Base-by-base conservation (phyloP, 2,888 invertebrate genomes). In the Caenorhabditis doughertyi region DNA sequence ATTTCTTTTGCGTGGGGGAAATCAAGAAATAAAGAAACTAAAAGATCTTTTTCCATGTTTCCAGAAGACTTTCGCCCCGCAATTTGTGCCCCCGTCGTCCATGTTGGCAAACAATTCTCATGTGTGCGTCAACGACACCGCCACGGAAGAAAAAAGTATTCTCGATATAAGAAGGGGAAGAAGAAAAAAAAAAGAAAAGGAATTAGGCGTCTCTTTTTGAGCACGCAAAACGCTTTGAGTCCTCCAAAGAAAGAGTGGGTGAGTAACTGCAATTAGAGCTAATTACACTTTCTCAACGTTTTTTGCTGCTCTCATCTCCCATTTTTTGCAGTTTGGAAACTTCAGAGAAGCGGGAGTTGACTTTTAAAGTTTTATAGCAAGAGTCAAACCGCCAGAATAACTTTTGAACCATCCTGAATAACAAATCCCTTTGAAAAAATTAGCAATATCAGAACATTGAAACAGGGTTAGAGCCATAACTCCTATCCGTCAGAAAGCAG, bases 401-500 rank as follows among this genome's bases (percentile, higher is more conserved):
- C n/a, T n/a, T n/a, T n/a, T n/a, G n/a, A n/a, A n/a, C n/a, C n/a
- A n/a, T n/a, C n/a, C 18, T n/a, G 18, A 49, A 18, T 7, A 11
- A 49, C 18, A n/a, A n/a, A n/a, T n/a, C n/a, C n/a, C n/a, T n/a
- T n/a, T n/a, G n/a, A n/a, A n/a, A n/a, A n/a, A n/a, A n/a, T n/a
- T n/a, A n/a, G n/a, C n/a, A n/a, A n/a, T n/a, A n/a, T n/a, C n/a
- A n/a, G n/a, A n/a, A n/a, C n/a, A n/a, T n/a, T n/a, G n/a, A n/a
- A n/a, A n/a, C n/a, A 80, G 83, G 83, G 83, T 83, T 79, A 83
- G 79, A 83, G 83, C 83, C 83, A 83, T 73, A 83, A 83, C 80
- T 83, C 83, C 83, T 83, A 83, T 80, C 82, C 82, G 79, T 76
- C 76, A 81, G 81, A 76, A 76, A 76, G 76, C 81, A 81, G 74